phyloP scores from a whole-genome alignment of 2,113 vertebrate species.

The Hemiprocne comata region DNA sequence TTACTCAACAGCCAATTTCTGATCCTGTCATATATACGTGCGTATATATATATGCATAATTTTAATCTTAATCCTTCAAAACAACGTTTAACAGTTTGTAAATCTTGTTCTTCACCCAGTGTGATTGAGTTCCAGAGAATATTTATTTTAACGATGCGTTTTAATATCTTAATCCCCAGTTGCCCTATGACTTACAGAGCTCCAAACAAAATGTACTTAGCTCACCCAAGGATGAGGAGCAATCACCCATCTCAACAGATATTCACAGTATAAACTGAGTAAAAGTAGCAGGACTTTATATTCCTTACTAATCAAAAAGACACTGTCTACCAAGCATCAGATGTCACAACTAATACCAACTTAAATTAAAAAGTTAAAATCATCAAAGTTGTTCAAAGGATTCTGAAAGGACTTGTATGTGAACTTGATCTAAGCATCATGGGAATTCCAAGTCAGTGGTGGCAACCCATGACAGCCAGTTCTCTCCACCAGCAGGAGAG shows the following conservation, averaged over 20 bases:
- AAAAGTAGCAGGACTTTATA: neutral
- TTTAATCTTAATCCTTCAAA: neutral
- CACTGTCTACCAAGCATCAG: neutral
- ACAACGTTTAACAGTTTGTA: neutral
- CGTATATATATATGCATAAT: neutral
- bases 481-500: neutral
- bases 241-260: neutral
- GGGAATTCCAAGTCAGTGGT: neutral
- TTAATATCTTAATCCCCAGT: neutral
- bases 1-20: neutral
- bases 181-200: neutral
- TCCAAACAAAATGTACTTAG: neutral
- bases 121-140: neutral
- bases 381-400: neutral
- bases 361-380: neutral
- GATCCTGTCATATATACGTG: neutral
- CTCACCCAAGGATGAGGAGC: neutral
- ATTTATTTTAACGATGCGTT: neutral
- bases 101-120: neutral
- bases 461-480: neutral
- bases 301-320: neutral
- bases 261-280: neutral
- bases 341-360: neutral
- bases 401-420: neutral
- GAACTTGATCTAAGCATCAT: neutral